Conservation (phyloP, 2,888 invertebrate species). For the Parnassius orleans region DNA sequence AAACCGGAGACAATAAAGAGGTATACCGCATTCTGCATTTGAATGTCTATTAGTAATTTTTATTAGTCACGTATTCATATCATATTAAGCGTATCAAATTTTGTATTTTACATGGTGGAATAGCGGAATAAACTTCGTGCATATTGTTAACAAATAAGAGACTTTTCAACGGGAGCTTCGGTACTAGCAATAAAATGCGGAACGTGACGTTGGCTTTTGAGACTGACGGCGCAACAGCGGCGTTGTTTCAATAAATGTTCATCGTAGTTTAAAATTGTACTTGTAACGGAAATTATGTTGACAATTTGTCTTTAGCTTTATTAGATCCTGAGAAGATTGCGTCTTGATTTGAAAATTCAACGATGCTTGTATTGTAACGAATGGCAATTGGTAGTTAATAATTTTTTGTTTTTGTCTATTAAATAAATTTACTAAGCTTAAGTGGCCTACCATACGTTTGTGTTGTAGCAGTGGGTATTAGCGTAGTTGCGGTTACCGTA, state of each 20-base stretch:
- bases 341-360: slow-evolving; percentile 15
- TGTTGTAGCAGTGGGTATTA: too few relatives aligned
- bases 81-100: too few relatives aligned
- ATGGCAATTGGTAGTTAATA: too few relatives aligned
- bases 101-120: background rate
- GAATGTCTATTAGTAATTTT: too few relatives aligned
- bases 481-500: too few relatives aligned
- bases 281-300: slow-evolving; percentile 33
- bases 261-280: slow-evolving; percentile 28
- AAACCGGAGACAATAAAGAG: too few relatives aligned
- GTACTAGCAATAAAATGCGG: slow-evolving; percentile 48
- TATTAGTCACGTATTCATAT: too few relatives aligned
- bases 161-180: slow-evolving; percentile 43
- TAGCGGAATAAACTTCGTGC: background rate
- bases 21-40: too few relatives aligned
- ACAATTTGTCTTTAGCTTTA: slow-evolving; percentile 38
- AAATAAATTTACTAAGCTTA: background rate
- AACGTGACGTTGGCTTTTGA: slow-evolving; percentile 43
- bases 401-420: too few relatives aligned
- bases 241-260: slow-evolving; percentile 34
- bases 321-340: slow-evolving; percentile 33
- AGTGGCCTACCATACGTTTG: too few relatives aligned
- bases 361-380: background rate
- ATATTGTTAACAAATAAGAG: slow-evolving; percentile 27
- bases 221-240: slow-evolving; percentile 41